A percentile compares a stretch with the other conserved stretches of the same genome.
These are phyloP conservation scores for Vireo griseus DNA, from an alignment of 2,797 vertebrate species.

Conservation along the genomic window DNA sequence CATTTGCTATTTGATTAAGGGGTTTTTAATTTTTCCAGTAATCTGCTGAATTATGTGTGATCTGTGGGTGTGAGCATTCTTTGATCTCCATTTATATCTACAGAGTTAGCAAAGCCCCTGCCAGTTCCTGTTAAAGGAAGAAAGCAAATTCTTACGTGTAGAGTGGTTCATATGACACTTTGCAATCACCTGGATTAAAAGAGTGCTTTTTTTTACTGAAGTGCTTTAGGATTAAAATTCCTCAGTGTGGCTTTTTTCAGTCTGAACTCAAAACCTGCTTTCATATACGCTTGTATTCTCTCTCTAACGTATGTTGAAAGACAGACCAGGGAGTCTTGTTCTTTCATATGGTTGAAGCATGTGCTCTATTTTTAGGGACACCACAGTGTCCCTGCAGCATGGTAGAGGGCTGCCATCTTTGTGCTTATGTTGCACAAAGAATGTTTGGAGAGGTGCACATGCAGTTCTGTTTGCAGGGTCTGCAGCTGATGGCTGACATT, in stretches of 20 bases:
- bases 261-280: not conserved
- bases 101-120: not conserved
- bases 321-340: not conserved
- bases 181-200: not conserved
- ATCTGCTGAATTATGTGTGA: not conserved
- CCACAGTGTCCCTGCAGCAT: not conserved
- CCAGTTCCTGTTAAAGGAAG: not conserved
- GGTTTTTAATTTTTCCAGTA: slow-evolving; percentile 25
- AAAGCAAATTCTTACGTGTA: not conserved
- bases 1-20: slow-evolving; percentile 26
- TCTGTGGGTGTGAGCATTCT: slow-evolving; percentile 8
- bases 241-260: not conserved
- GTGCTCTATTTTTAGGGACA: not conserved
- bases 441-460: not conserved
- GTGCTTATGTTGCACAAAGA: not conserved
- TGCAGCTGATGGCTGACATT: not conserved
- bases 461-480: not conserved
- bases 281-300: not conserved
- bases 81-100: not conserved
- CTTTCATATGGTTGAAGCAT: not conserved
- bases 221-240: not conserved
- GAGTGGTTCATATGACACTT: not conserved
- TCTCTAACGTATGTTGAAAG: not conserved
- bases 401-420: not conserved
- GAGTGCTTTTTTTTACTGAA: not conserved